Base-by-base conservation (phyloP, 2,113 vertebrate species). In the Tamias sibiricus region DNA sequence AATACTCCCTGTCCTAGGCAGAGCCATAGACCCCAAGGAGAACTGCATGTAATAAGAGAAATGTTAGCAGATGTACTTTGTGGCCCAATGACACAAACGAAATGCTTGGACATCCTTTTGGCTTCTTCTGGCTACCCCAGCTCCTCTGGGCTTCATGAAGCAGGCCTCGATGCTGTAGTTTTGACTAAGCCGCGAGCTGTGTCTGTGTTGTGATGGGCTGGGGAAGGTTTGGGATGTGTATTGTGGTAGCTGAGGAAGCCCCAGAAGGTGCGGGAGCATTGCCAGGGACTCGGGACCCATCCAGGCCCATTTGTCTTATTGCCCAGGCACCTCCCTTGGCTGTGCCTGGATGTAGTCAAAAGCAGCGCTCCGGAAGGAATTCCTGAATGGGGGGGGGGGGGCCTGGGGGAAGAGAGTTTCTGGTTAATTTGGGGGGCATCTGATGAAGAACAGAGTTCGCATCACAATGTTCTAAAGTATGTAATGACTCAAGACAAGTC, bases 171-270 rank as follows among this genome's bases (percentile, higher is more conserved):
- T 19, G 40, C 42, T 80, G 49, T 66, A 72, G 80, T 68, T 82
- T 32, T 20, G 54, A 86, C 49, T 77, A 71, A 90, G 16, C 7
- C 28, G 68, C 20, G 57, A 81, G 52, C 28, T 42, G 26, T 32
- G 47, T 71, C 74, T 80, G 71, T 95, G 37, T 79, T 75, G 32
- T 44, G 66, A 92, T 19, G 75, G 66, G 54, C 49, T 72, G 81
- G 80, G 88, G 69, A 79, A 30, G 26, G 66, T 59, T 87, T 92
- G 77, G 89, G 80, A 95, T 64, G 69, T 24, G 1, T 69, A 59
- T 30, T 88, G 52, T 90, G 72, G 72, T 37, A 20, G 12, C 87
- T 96, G 77, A 66, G 87, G 93, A 85, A 85, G 85, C 76, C 57
- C 81, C 14, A 35, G 44, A n/a, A 17, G 26, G 10, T 40, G 26